Evolutionary conservation across 2,888 invertebrate genomes (phyloP).

Genomic region (Liopterus haemorrhoidalis): DNA sequence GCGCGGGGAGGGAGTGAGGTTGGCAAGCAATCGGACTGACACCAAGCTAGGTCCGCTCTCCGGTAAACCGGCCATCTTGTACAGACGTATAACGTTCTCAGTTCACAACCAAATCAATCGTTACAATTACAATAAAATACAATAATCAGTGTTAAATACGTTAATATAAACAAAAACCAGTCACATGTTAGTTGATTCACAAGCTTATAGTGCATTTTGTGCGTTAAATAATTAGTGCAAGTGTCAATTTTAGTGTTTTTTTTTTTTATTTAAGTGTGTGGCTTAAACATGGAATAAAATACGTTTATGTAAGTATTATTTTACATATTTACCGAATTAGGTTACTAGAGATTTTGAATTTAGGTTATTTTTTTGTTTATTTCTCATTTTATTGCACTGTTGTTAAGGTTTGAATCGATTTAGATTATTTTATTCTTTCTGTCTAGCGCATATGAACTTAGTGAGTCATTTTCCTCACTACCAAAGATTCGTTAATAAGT

Average conservation of each 20-base stretch:
- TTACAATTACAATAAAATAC: slow-evolving; percentile 6
- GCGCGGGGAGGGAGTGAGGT: slow-evolving; percentile 18
- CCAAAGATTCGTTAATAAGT: not conserved
- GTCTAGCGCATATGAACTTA: not conserved
- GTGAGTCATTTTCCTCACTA: not conserved
- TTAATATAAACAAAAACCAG: too few relatives aligned
- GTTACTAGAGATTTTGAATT: too few relatives aligned
- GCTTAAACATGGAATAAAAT: too few relatives aligned
- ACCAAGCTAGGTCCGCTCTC: slow-evolving; percentile 43
- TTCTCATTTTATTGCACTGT: too few relatives aligned
- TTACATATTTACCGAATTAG: too few relatives aligned
- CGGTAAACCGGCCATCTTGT: slow-evolving; percentile 47
- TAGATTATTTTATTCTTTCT: slow-evolving; percentile 3
- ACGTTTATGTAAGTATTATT: too few relatives aligned
- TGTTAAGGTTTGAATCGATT: too few relatives aligned
- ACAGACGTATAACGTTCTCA: slow-evolving; percentile 45
- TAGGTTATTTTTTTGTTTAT: too few relatives aligned
- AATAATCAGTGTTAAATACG: not conserved
- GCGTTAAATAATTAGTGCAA: not conserved
- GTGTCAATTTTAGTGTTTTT: too few relatives aligned
- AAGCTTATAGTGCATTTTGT: not conserved
- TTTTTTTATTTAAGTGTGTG: slow-evolving; percentile 2
- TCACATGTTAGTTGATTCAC: not conserved
- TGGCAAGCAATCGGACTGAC: slow-evolving; percentile 43
- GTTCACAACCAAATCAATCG: too few relatives aligned